These are phyloP conservation scores for Lordiphosa clarofinis DNA, from an alignment of 1,140 invertebrate genomes.

Conservation along the genomic window DNA sequence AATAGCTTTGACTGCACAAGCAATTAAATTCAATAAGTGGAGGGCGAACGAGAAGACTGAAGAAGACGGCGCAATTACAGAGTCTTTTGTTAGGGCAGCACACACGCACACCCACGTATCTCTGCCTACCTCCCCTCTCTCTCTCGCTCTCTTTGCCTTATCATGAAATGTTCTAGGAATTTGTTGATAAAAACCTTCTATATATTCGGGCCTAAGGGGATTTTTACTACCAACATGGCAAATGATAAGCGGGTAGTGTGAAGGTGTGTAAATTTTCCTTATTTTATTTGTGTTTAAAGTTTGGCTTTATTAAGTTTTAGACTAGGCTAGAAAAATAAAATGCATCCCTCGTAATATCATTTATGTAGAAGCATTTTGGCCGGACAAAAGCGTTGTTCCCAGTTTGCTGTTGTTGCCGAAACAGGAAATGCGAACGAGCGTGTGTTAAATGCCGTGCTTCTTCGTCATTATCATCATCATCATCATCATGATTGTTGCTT, in stretches of 20 bases:
- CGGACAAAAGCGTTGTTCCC: slow-evolving; percentile 65
- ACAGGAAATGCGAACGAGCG: slow-evolving; percentile 72
- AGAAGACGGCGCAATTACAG: slow-evolving; percentile 24
- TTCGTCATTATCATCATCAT: slow-evolving; percentile 27
- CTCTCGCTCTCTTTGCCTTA: slow-evolving; percentile 25
- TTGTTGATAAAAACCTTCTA: slow-evolving; percentile 56
- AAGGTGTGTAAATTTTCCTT: no score
- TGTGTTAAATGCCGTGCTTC: slow-evolving; percentile 64
- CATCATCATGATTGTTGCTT: slow-evolving; percentile 23
- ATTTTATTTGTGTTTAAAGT: no score
- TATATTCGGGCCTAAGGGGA: slow-evolving; percentile 14
- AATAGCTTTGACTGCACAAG: slow-evolving; percentile 57
- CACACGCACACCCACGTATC: slow-evolving; percentile 8
- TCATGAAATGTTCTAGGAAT: slow-evolving; percentile 55
- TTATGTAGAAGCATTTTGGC: slow-evolving; percentile 47
- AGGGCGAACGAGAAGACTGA: slow-evolving; percentile 43
- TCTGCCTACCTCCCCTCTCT: slow-evolving; percentile 6
- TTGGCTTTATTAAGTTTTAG: no score
- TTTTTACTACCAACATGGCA: slow-evolving; percentile 21
- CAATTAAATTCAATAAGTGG: slow-evolving; percentile 75
- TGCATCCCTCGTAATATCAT: no score
- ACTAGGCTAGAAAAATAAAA: no score
- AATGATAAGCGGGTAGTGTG: slow-evolving; percentile 33
- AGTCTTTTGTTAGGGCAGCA: slow-evolving; percentile 25
- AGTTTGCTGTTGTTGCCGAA: slow-evolving; percentile 43